Evolutionary conservation across 2,888 invertebrate genomes (phyloP).

Genomic region (Drosophila merina): DNA sequence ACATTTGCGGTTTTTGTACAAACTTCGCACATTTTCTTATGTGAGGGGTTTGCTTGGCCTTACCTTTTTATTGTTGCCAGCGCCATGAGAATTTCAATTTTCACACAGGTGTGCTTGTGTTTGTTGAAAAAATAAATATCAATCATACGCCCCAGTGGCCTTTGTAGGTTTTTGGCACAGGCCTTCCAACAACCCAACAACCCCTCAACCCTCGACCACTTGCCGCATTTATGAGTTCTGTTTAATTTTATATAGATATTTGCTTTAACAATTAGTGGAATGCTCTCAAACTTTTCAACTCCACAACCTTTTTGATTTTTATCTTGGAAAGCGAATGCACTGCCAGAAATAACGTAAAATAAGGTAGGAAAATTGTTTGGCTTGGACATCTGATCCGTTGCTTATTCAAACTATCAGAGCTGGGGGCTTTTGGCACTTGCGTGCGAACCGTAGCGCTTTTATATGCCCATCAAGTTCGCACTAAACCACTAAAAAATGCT

Average conservation of each 20-base stretch:
- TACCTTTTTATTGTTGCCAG: conserved; percentile 52
- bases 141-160: conserved; percentile 70
- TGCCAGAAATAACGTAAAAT: neutral
- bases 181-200: neutral
- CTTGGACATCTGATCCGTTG: neutral
- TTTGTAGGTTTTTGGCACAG: conserved; percentile 19
- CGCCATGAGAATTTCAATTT: conserved; percentile 75
- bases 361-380: neutral
- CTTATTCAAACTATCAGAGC: conserved; percentile 22
- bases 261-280: conserved; percentile 58
- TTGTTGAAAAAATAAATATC: conserved; percentile 77
- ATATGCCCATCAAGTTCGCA: conserved; percentile 67
- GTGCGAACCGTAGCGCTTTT: conserved; percentile 51
- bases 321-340: conserved; percentile 1
- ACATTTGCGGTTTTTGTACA: conserved; percentile 78
- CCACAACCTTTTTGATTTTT: neutral
- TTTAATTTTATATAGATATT: conserved; percentile 52
- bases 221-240: conserved; percentile 32
- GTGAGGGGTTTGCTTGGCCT: conserved; percentile 40
- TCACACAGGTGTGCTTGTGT: conserved; percentile 72
- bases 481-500: conserved; percentile 68
- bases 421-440: conserved; percentile 56
- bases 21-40: conserved; percentile 76
- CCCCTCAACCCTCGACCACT: neutral
- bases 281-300: conserved; percentile 19